A percentile compares a stretch with the other conserved stretches of the same genome.
phyloP scores from a whole-genome alignment of 2,797 vertebrate species.

The Notoglanidium macrostoma region DNA sequence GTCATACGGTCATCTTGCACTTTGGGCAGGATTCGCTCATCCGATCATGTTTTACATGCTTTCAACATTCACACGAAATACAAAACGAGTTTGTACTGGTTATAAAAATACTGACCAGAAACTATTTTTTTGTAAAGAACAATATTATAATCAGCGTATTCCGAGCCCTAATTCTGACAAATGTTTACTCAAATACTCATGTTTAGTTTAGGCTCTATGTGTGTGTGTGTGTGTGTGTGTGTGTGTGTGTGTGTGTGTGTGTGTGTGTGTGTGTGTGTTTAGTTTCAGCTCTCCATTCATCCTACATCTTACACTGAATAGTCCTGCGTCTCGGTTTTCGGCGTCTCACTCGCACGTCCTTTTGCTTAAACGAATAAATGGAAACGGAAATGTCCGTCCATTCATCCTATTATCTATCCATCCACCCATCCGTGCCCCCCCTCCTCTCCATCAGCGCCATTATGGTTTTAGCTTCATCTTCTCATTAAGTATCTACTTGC shows the following conservation, averaged over 20 bases:
- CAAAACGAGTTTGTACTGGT: not conserved
- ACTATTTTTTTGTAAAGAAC: not conserved
- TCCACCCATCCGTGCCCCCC: not conserved
- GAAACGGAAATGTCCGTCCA: not conserved
- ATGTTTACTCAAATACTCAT: not conserved
- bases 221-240: not conserved
- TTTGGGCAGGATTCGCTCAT: not conserved
- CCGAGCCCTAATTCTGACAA: not conserved
- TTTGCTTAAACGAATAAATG: not conserved
- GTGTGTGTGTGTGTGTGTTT: not conserved
- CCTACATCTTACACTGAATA: not conserved
- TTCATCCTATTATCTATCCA: not conserved
- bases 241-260: not conserved
- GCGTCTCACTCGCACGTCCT: not conserved
- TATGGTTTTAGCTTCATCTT: no score
- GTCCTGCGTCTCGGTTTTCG: not conserved
- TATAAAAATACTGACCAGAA: not conserved
- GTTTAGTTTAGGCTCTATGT: not conserved
- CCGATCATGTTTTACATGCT: not conserved
- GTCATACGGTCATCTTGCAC: not conserved
- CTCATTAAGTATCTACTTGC: not conserved
- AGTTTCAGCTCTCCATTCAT: not conserved
- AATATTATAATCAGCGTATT: not conserved
- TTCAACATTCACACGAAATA: not conserved
- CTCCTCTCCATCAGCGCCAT: not conserved